Base-by-base conservation (phyloP, 2,888 invertebrate species). In the Atrina japonica region DNA sequence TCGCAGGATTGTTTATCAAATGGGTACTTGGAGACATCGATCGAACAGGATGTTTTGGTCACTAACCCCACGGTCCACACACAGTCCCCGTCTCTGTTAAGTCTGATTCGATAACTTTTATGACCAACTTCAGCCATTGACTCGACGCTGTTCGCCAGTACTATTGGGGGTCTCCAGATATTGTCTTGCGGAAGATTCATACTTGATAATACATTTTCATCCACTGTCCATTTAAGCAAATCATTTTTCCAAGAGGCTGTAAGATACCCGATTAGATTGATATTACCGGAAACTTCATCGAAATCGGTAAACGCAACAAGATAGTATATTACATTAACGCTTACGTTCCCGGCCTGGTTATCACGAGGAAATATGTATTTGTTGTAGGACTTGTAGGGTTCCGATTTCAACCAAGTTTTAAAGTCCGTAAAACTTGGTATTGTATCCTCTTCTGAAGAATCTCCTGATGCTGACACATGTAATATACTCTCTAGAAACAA, bases 1-100 rank as follows among this genome's bases (percentile, higher is more conserved):
- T 45, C 49, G 45, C 76, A 78, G 11, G 30, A 29, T n/a, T 78
- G 78, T 27, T 45, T 59, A 25, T 78, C 76, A 58, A 76, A 78
- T 7, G 78, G 78, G 40, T 71, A 78, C 25, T 69, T 71, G 0
- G 66, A 49, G 9, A 73, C 71, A 41, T 76, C 72, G 2, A 78
- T 64, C 1, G 68, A 27, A 55, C 78, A 78, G 0, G 76, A 65
- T 6, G 73, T 65, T 60, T 74, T 66, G 1, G 76, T 53, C 2
- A 74, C 40, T 14, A 69, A 67, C 3, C 65, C 61, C 3, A 73
- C 64, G 1, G 55, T n/a, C 76, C 76, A 78, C 9, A 41, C n/a
- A n/a, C 74, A 74, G 2, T 49, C 41, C 3, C 78, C 76, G 60
- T 65, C 40, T n/a, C 52, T 60, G 3, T 35, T 47, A 16, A 61